A percentile compares a stretch with the other conserved stretches of the same genome.
phyloP scores from a whole-genome alignment of 2,113 vertebrate species.

The Heterotilapia buettikoferi region DNA sequence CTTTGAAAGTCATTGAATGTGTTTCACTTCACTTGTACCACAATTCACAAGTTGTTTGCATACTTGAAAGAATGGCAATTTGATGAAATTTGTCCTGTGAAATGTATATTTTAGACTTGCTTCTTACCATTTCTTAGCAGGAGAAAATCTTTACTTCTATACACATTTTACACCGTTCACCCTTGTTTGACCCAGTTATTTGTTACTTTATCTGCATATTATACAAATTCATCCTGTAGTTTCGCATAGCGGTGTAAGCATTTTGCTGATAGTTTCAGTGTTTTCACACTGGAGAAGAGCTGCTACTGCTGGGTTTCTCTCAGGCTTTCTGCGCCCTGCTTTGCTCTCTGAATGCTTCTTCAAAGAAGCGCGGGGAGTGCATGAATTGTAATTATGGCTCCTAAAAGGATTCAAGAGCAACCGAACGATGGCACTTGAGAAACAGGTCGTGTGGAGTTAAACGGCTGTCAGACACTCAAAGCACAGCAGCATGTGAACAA shows the following conservation, averaged over 20 bases:
- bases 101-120: background rate
- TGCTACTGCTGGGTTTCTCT: background rate
- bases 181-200: background rate
- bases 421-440: conserved; percentile 63
- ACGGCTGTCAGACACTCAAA: conserved; percentile 70
- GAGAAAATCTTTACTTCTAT: background rate
- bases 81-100: conserved; percentile 11
- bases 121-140: background rate
- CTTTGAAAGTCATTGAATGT: conserved; percentile 64
- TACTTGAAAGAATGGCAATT: conserved; percentile 16
- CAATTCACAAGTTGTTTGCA: conserved; percentile 38
- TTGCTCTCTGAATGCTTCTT: conserved; percentile 44
- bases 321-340: conserved; percentile 18
- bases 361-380: conserved; percentile 52
- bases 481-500: conserved; percentile 62
- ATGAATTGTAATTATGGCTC: conserved; percentile 71
- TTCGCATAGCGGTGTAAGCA: background rate
- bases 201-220: background rate
- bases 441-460: conserved; percentile 72
- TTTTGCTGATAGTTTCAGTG: background rate
- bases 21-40: conserved; percentile 49
- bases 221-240: background rate
- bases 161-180: background rate
- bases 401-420: conserved; percentile 67
- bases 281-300: conserved; percentile 14